Evolutionary conservation across 2,113 vertebrate genomes (phyloP).

Genomic region (Microtus pennsylvanicus): DNA sequence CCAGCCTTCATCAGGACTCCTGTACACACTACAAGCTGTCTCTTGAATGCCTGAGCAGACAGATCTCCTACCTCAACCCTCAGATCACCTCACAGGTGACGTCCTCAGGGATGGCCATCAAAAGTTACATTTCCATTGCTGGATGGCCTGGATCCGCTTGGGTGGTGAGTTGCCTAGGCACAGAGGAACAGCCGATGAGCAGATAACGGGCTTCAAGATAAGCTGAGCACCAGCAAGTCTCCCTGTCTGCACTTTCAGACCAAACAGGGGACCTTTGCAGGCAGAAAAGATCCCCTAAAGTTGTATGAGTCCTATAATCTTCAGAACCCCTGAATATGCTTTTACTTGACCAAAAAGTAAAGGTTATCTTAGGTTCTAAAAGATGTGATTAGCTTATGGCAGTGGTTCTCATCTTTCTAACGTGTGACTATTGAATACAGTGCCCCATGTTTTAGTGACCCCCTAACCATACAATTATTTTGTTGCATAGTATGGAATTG

Average conservation of each 20-base stretch:
- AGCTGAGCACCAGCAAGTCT: neutral
- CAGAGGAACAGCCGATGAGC: neutral
- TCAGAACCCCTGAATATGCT: neutral
- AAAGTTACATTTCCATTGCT: neutral
- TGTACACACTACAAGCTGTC: accelerated
- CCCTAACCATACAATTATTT: neutral
- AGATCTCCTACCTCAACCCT: neutral
- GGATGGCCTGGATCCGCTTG: neutral
- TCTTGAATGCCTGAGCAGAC: neutral
- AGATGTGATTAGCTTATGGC: neutral
- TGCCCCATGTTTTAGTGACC: neutral
- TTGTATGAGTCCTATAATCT: neutral
- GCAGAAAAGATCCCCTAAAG: neutral
- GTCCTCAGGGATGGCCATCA: neutral
- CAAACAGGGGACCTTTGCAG: neutral
- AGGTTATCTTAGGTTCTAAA: neutral
- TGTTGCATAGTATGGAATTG: neutral
- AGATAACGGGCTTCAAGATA: neutral
- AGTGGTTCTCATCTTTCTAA: neutral
- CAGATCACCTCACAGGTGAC: neutral
- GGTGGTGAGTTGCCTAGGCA: neutral
- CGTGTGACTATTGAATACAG: neutral
- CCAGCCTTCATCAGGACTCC: neutral
- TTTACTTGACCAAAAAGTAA: neutral
- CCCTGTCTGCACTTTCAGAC: neutral